Base-by-base conservation (phyloP, 2,113 vertebrate genomes). In the Plotosus lineatus region DNA sequence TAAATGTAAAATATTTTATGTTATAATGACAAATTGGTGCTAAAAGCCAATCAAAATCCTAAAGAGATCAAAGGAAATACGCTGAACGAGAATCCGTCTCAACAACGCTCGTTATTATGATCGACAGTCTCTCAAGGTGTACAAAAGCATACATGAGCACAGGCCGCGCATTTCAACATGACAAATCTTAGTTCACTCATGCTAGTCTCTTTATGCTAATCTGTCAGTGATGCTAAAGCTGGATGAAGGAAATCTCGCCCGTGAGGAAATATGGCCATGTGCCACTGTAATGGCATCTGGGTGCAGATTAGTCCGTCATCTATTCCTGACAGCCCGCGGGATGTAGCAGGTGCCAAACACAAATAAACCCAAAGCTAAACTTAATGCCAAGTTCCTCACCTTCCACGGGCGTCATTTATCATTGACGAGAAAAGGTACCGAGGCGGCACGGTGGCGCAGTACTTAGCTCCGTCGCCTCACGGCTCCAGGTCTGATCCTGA, bases 301-400 rank as follows among this genome's bases (percentile, higher is more conserved):
- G n/a, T 38, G 72, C 75, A 69, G 51, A 80, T 69, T 74, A 82
- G 84, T 79, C 75, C 68, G 38, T 38, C 83, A 82, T 76, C 60
- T 76, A 51, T 48, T 36, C 48, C 68, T 60, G 68, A 63, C 75
- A 81, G 77, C 58, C 75, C 82, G 51, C 3, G 3, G 66, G 56
- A 63, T 63, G 51, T 79, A 69, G 66, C 42, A 79, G 63, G 76
- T 79, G 60, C 73, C 81, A 85, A 77, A 26, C 44, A 36, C 55
- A 28, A 42, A 38, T n/a, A 15, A 42, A 28, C 33, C 40, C 40
- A 14, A 0, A 69, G 48, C n/a, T 63, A 79, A 79, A 75, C 75
- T 75, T 60, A 33, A 44, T 78, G 23, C 33, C 48, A 79, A 66
- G 73, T 69, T 38, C 42, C 48, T 61, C 28, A 76, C 31, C 61